Percentiles rank a stretch among this genome's conserved stretches.
Evolutionary conservation across 1,140 invertebrate genomes (phyloP).

Genomic region (Mamestra configurata): DNA sequence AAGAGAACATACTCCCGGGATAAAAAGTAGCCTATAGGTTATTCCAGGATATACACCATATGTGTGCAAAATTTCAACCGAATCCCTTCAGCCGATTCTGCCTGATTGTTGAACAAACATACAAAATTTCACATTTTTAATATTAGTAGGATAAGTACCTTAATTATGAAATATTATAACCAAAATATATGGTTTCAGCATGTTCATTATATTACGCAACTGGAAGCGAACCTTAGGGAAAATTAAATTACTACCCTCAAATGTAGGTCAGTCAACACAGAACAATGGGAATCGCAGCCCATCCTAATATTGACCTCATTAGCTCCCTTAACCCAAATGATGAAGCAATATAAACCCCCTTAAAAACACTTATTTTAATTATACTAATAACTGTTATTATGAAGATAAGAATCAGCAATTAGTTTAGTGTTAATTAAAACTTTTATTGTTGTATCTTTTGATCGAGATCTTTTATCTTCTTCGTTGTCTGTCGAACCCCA

Average conservation of each 20-base stretch:
- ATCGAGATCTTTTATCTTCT: neutral
- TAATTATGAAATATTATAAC: no score
- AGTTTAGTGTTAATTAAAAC: slow-evolving; percentile 1
- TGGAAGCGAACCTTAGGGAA: neutral
- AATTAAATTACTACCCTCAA: neutral
- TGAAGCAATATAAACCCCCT: neutral
- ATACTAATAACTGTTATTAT: slow-evolving; percentile 2
- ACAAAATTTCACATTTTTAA: no score
- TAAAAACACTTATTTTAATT: neutral
- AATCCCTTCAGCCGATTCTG: no score
- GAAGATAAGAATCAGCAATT: neutral
- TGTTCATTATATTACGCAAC: neutral
- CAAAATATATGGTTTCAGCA: no score
- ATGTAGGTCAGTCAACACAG: neutral
- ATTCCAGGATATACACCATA: no score
- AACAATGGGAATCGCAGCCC: neutral
- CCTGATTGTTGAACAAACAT: no score
- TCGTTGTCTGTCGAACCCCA: no score
- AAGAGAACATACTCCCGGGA: no score
- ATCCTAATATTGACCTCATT: slow-evolving; percentile 4
- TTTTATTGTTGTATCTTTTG: slow-evolving; percentile 1
- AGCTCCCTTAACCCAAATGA: neutral
- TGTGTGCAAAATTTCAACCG: no score
- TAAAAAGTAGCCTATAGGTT: no score
- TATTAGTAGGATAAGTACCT: no score